Base-by-base conservation (phyloP, 2,113 vertebrate genomes). In the Dinomys branickii region DNA sequence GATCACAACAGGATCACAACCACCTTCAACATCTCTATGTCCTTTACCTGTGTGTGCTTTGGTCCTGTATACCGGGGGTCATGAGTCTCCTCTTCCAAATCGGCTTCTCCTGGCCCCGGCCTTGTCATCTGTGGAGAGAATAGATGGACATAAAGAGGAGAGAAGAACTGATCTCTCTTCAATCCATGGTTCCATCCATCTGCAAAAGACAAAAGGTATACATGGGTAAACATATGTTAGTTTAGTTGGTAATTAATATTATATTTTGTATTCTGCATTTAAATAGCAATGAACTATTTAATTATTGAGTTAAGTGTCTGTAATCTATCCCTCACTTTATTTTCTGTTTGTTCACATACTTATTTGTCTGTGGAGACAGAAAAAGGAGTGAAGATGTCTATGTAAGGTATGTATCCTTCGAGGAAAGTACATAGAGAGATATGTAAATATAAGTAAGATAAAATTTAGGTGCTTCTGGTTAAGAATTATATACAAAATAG, bases 11-110 rank as follows among this genome's bases (percentile, higher is more conserved):
- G 38, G 7, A 63, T 1, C 24, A 4, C 41, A 10, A 30, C 20
- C 24, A 26, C 8, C 12, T 47, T 22, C 26, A 38, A 9, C 1
- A 33, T 13, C 47, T 24, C 14, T 9, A 7, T 0, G 20, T 1
- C 1, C 44, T 30, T 58, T 6, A 16, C 19, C 1, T 1, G 2
- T 0, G 5, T 14, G 13, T 4, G 3, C 20, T 26, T 41, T 22
- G 11, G 4, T 28, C 19, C 1, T 82, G 1, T 38, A 71, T 33
- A 30, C 41, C 3, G 35, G 38, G 5, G 61, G 20, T 30, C 3
- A 2, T 30, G 41, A 85, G 14, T 1, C 9, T 67, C 19, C 38
- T 17, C 33, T 47, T 63, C 73, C 20, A 56, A 73, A 2, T 22
- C 20, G 88, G 56, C 33, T 6, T 71, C 12, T 16, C 4, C 33